Base-by-base conservation (phyloP, 37 sponge, comb jelly and placozoan species). In the Corticium candelabrum region DNA sequence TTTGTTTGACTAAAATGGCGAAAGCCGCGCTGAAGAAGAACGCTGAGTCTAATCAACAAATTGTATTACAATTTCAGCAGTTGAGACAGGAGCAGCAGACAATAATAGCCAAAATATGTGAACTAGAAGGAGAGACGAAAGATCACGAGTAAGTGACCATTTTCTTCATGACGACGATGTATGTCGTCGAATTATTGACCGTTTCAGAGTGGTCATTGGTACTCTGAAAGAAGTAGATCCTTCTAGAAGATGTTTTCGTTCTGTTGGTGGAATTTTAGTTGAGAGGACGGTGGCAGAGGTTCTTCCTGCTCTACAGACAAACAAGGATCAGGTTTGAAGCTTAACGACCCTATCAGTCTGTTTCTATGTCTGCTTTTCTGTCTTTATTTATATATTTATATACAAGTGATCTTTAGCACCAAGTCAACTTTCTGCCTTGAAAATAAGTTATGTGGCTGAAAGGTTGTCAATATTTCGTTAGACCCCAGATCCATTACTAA, bases 261-360 rank as follows among this genome's bases (percentile, higher is more conserved):
- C 88, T 75, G 86, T 97, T 71, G 95, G 95, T 39, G 95, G 95
- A 15, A 92, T 97, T 40, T 71, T 97, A 71, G 88, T 91, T 74
- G 99, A 97, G 76, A 69, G 99, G 73, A 91, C 88, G 0, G 99
- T 91, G 1, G 88, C 84, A 74, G 92, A 94, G 36, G 92, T 97
- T 0, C 78, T 89, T 0, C 99, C 99, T 38, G 86, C 88, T 35
- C 77, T 97, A 5, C 37, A 79, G 68, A 67, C 82, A 3, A 96
- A 93, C 77, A 37, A 3, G 21, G 85, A 86, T 34, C 85, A 91
- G 84, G 89, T 95, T 31, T 38, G 3, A 15, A 30, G 35, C 30
- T 67, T 82, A 3, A 77, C 68, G n/a, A n/a, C n/a, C n/a, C n/a
- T n/a, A n/a, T n/a, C n/a, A n/a, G n/a, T n/a, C n/a, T n/a, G n/a